Evolutionary conservation across 2,113 vertebrate species (phyloP).

Genomic region (Cephalopterus ornatus): DNA sequence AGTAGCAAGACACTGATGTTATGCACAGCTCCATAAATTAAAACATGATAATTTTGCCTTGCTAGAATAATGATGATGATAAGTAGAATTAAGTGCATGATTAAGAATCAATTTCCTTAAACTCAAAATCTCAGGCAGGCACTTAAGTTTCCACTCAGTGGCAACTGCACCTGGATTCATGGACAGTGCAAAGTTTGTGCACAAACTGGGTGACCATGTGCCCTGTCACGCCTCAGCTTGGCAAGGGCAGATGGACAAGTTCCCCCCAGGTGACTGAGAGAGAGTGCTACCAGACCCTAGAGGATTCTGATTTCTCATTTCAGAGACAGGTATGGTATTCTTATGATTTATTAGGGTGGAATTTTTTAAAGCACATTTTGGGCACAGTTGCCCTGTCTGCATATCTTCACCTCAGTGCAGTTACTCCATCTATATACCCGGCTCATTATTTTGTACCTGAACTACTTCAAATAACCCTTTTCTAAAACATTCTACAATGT

Average conservation of each 20-base stretch:
- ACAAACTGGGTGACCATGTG: not conserved
- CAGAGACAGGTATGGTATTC: not conserved
- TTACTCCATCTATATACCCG: not conserved
- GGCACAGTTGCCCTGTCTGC: not conserved
- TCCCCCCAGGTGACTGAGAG: accelerated
- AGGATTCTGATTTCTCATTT: not conserved
- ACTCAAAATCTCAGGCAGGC: not conserved
- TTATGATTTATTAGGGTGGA: not conserved
- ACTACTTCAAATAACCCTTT: not conserved
- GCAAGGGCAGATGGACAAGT: not conserved
- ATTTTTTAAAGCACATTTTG: not conserved
- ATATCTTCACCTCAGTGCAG: not conserved
- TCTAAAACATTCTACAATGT: not conserved
- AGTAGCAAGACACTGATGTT: not conserved
- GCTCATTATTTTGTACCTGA: not conserved
- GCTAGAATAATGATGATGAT: not conserved
- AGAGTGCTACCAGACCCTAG: not conserved
- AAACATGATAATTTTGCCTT: not conserved
- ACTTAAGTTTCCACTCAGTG: not conserved
- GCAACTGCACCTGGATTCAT: not conserved
- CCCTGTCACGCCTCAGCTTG: not conserved
- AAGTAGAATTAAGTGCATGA: not conserved
- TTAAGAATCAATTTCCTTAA: conserved; percentile 17
- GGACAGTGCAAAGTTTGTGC: accelerated
- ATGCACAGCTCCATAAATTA: not conserved